Base-by-base conservation (phyloP, 2,113 vertebrate species). In the Halichoeres trimaculatus region DNA sequence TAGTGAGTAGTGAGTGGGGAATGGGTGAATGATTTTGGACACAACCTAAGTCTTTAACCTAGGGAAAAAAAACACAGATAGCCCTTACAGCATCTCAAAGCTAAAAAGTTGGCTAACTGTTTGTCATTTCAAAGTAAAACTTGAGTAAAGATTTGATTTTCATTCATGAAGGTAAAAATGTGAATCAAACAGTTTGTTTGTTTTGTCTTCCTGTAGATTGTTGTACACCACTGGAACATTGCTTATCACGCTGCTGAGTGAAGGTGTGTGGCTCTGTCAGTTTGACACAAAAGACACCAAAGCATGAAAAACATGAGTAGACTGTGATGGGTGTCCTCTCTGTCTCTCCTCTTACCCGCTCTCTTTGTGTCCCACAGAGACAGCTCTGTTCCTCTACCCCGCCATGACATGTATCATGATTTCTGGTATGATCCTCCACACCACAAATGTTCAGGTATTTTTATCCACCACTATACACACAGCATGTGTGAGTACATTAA, bases 401-500 rank as follows among this genome's bases (percentile, higher is more conserved):
- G 72, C 67, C 5, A 11, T 67, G 41, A 59, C 73, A 38, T 76
- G 72, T 38, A 3, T 76, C 22, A 60, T 67, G 6, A 41, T 43
- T 8, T 45, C 54, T 48, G 79, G 79, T 36, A 36, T 34, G 6
- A 43, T 67, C 30, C 57, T 71, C 34, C 51, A 66, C 50, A 50
- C 52, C 11, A 76, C 79, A 19, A 81, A 71, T 10, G 43, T 22
- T 19, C 79, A 81, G 73, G 79, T 81, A 45, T 10, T 16, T 23
- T n/a, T 10, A 55, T 3, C 11, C 9, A 34, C n/a, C 17, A 14
- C 2, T 19, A 5, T 17, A 26, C 13, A 16, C 51, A 13, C 2
- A 7, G 9, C 38, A 11, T 22, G 4, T 58, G 56, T 7, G 22
- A 16, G 10, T 41, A 14, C 2, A 12, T 41, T 12, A 12, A 11